phyloP scores from a whole-genome alignment of 92 coral and sea anemone species.

The Epizoanthus rinbou region DNA sequence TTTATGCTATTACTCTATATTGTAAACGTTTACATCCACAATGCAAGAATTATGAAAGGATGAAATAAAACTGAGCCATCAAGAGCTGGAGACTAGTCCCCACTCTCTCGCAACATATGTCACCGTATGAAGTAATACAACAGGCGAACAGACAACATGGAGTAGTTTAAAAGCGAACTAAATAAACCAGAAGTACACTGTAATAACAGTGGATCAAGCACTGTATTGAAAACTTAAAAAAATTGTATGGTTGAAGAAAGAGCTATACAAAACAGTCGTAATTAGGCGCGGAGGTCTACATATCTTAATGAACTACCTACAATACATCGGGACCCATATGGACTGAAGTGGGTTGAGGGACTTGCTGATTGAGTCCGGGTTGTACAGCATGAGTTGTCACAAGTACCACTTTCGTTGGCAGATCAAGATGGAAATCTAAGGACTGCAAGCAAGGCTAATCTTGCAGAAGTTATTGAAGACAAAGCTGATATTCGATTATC shows the following conservation, averaged over 20 bases:
- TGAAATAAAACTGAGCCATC: background rate
- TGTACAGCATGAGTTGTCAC: background rate
- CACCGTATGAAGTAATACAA: background rate
- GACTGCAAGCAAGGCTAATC: background rate
- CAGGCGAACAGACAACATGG: no score
- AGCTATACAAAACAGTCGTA: no score
- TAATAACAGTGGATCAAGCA: background rate
- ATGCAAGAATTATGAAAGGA: background rate
- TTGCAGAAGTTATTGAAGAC: background rate
- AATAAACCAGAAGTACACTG: background rate
- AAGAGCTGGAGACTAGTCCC: background rate
- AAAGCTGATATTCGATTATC: background rate
- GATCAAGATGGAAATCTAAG: background rate
- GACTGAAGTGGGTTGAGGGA: background rate
- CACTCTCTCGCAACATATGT: background rate
- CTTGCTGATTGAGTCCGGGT: background rate
- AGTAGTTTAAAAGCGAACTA: no score
- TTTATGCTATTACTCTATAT: no score
- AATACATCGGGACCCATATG: background rate
- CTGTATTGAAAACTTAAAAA: no score
- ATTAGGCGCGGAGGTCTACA: background rate
- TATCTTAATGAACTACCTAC: no score
- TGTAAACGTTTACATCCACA: background rate
- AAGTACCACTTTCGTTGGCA: background rate
- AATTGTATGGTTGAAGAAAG: no score